phyloP scores from a whole-genome alignment of 2,797 vertebrate species.

The Anas bahamensis region DNA sequence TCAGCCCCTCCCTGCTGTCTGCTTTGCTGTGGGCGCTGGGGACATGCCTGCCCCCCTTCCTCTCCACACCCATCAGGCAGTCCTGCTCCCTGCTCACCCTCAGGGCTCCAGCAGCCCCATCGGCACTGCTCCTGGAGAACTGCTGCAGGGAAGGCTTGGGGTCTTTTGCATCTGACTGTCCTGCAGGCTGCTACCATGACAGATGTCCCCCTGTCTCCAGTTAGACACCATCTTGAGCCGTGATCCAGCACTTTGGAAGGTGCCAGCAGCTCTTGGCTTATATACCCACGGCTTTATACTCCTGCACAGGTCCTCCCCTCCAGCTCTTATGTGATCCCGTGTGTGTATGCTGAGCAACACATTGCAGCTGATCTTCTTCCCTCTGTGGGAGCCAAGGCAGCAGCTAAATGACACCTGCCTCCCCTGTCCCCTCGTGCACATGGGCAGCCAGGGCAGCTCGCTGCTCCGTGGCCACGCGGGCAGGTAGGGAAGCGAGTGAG shows the following conservation, averaged over 20 bases:
- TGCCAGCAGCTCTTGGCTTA: neutral
- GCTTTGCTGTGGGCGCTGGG: neutral
- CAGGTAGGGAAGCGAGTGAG: neutral
- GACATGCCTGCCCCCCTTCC: neutral
- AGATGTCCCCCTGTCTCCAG: neutral
- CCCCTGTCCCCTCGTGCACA: neutral
- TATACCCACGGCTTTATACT: neutral
- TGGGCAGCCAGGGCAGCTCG: neutral
- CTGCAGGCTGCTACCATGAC: neutral
- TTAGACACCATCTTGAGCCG: neutral
- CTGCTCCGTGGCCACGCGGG: neutral
- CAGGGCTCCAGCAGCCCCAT: neutral
- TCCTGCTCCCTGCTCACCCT: neutral
- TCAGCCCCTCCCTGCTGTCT: neutral
- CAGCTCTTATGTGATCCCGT: accelerated
- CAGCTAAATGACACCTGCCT: neutral
- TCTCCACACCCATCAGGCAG: neutral
- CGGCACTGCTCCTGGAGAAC: neutral
- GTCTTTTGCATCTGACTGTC: neutral
- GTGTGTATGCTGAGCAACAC: neutral
- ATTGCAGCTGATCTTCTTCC: neutral
- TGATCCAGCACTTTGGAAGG: neutral
- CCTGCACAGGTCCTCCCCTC: neutral
- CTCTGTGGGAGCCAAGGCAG: neutral
- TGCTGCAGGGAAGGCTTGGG: neutral